Base-by-base conservation (phyloP, 1,140 invertebrate species). In the Drosophila rufa region DNA sequence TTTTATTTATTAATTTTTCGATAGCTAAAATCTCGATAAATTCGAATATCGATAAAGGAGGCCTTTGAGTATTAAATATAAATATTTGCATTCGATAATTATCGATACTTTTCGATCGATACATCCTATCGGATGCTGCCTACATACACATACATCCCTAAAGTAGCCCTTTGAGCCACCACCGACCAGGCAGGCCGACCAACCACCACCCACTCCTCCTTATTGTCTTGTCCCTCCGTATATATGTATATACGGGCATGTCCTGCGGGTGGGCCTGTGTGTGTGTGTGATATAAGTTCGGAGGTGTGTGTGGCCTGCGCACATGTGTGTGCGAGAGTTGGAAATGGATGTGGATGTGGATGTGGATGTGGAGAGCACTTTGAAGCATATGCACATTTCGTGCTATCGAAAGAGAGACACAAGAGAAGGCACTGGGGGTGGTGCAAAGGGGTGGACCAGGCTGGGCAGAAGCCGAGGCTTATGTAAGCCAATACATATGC, bases 401-500 rank as follows among this genome's bases (percentile, higher is more conserved):
- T 87, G 80, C 83, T 89, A 87, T 87, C 83, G 62, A 64, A 43
- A 47, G 67, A 82, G 51, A 60, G 75, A 87, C 62, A 85, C 46
- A 75, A 48, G 69, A 33, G 43, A 22, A 42, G 51, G 55, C 46
- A 53, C 42, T 15, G 48, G 30, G 33, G 47, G 17, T 51, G 69
- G 47, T 45, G 56, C 56, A 19, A 46, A 51, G 61, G 53, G 71
- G 50, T 71, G 69, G 69, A 59, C 69, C 69, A 19, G 15, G 69
- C 69, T 73, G 82, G 82, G 82, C 78, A 85, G 67, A 70, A 82
- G 64, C 74, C 58, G 79, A 78, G 80, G 80, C 84, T 87, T 89
- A 89, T 89, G 80, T 89, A 89, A 87, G 83, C 83, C 83, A 87
- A 86, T 84, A 86, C 82, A 86, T 86, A 86, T 79, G 82, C 82